Percentiles rank a stretch among this genome's conserved stretches.
These are phyloP conservation scores for Gouania willdenowi DNA, from an alignment of 2,797 vertebrate genomes.

Conservation along the genomic window DNA sequence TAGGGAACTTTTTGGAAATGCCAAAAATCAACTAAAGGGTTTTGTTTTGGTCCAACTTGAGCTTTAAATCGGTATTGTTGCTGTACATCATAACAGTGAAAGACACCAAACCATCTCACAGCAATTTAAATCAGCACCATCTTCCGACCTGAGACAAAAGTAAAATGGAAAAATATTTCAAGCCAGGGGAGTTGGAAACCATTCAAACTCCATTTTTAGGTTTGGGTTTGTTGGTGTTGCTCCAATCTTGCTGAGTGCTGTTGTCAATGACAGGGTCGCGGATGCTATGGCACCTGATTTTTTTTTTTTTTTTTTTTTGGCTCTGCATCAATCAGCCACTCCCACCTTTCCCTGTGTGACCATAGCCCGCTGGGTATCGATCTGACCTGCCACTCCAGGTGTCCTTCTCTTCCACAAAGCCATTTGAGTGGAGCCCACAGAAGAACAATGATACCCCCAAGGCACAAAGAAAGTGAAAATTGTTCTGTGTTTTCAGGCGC, in stretches of 20 bases:
- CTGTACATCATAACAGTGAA: too few relatives aligned
- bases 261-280: slow-evolving; percentile 44
- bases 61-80: too few relatives aligned
- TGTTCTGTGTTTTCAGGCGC: slow-evolving; percentile 30
- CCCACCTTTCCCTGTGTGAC: slow-evolving; percentile 24
- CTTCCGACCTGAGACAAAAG: slow-evolving; percentile 13
- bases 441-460: slow-evolving; percentile 16
- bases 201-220: slow-evolving; percentile 23
- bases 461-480: slow-evolving; percentile 30
- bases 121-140: slow-evolving; percentile 35
- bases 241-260: slow-evolving; percentile 26
- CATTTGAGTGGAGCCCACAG: slow-evolving; percentile 10
- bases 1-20: too few relatives aligned
- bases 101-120: slow-evolving; percentile 32
- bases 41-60: too few relatives aligned
- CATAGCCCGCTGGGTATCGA: slow-evolving; percentile 43
- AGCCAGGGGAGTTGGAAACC: slow-evolving; percentile 22
- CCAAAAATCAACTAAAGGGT: too few relatives aligned
- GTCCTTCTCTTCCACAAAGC: slow-evolving; percentile 35
- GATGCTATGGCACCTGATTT: slow-evolving; percentile 22
- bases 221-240: slow-evolving; percentile 26
- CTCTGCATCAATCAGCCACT: slow-evolving; percentile 41
- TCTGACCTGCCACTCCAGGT: slow-evolving; percentile 39
- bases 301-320: slow-evolving; percentile 50
- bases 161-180: slow-evolving; percentile 26